Evolutionary conservation across 1,140 invertebrate genomes (phyloP), one percentile per base, ranked within the genome.

Genomic region (Polypedilum vanderplanki): DNA sequence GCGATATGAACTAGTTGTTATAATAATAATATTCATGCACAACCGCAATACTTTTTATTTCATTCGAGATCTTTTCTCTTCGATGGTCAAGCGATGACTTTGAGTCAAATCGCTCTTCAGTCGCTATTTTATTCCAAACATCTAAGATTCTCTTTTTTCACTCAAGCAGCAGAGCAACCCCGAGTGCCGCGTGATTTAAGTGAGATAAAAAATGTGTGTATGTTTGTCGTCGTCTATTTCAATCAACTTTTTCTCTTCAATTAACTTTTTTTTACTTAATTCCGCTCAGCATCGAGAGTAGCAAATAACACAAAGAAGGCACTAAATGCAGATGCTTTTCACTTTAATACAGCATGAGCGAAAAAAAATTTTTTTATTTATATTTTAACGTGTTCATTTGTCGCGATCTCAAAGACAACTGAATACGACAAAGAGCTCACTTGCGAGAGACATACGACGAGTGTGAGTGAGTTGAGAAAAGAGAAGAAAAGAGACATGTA

Each of bases 361-460:
- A 57, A n/a, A 15, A 57, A n/a, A 57, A 57, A 57, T 4, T 12
- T 57, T n/a, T 10, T 15, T 46, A 46, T 46, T 3, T 10, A 46
- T 46, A 15, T 57, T 57, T 57, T 57, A 57, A 7, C 65, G 65
- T 70, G 17, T 18, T 70, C 65, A 70, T 18, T 18, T 70, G 20
- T 70, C 17, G 65, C 65, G 65, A 70, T 70, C 18, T 70, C 65
- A 70, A 70, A 18, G 65, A 70, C 65, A 70, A 70, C 65, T 70
- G 65, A 70, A 18, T n/a, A 57, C 12, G 46, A 57, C 46, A n/a
- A n/a, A 15, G n/a, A 15, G 24, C 24, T 33, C 24, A 33, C 24
- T 33, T 33, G 24, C 5, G 24, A 33, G 46, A 12, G 46, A 57
- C 46, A 57, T 15, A 57, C 46, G n/a, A 57, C n/a, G n/a, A 57